Conservation (phyloP, 2,888 invertebrate genomes). For the Seira musarum region DNA sequence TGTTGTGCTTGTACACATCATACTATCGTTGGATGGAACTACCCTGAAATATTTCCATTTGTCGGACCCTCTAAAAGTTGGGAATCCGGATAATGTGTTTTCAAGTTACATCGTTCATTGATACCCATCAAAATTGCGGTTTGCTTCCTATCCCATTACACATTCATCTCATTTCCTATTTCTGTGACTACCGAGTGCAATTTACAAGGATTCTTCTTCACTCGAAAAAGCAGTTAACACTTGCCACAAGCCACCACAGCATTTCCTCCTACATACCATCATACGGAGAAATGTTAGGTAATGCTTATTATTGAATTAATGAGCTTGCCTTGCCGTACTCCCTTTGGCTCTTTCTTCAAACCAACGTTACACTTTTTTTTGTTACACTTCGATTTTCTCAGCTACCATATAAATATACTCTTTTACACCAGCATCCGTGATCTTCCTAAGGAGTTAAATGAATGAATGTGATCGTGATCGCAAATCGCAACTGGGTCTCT, state of each 20-base stretch:
- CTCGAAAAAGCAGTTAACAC: background rate
- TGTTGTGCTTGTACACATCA: background rate
- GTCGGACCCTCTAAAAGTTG: background rate
- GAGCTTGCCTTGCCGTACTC: background rate
- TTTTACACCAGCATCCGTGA: background rate
- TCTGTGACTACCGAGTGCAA: conserved; percentile 3
- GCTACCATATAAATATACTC: background rate
- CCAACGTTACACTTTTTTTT: background rate
- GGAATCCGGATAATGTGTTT: no score
- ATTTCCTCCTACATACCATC: background rate
- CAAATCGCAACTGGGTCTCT: no score
- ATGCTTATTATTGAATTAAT: conserved; percentile 15
- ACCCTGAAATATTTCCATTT: background rate
- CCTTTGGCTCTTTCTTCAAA: background rate
- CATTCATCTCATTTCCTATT: conserved; percentile 12
- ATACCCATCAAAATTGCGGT: conserved; percentile 6
- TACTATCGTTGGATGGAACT: background rate
- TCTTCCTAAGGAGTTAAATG: background rate
- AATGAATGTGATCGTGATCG: no score
- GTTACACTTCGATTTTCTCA: conserved; percentile 3
- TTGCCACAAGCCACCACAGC: conserved; percentile 12
- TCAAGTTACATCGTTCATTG: background rate
- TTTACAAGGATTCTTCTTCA: background rate
- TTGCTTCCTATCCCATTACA: background rate
- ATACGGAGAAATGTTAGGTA: conserved; percentile 12